These are phyloP conservation scores for Sebastes hopkinsi DNA, from an alignment of 2,797 vertebrate species.

Conservation along the genomic window DNA sequence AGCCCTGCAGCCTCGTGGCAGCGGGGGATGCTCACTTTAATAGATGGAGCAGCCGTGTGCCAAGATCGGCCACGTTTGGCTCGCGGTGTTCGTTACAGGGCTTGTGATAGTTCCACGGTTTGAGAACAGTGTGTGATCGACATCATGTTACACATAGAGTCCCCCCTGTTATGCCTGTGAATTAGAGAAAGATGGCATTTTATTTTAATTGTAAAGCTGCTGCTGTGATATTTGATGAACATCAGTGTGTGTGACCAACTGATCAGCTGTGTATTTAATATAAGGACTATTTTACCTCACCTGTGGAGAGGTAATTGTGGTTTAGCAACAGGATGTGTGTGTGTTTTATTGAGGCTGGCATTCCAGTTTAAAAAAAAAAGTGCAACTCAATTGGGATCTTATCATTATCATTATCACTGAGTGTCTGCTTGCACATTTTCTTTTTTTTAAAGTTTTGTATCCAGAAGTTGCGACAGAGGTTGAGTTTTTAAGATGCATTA, in stretches of 20 bases:
- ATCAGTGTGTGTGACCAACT: constrained; percentile 4
- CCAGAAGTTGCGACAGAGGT: background rate
- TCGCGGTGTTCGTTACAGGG: constrained; percentile 70
- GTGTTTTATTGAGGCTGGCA: constrained; percentile 31
- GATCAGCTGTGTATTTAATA: constrained; percentile 22
- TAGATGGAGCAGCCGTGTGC: constrained; percentile 54
- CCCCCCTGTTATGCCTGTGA: background rate
- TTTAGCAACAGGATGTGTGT: constrained; percentile 33
- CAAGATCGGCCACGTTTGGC: constrained; percentile 60
- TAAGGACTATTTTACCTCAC: constrained; percentile 11
- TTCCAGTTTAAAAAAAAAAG: constrained; percentile 21
- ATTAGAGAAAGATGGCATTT: constrained; percentile 41
- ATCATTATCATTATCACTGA: background rate
- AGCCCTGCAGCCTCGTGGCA: constrained; percentile 37
- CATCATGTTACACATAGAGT: constrained; percentile 52
- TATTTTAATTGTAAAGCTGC: constrained; percentile 24
- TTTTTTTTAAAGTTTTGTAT: background rate
- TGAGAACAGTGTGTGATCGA: constrained; percentile 65
- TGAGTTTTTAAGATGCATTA: constrained; percentile 18
- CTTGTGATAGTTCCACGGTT: constrained; percentile 57
- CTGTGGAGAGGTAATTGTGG: constrained; percentile 5
- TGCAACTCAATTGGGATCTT: constrained; percentile 18
- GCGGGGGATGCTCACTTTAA: constrained; percentile 56
- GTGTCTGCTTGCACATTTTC: background rate
- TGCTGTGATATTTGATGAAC: constrained; percentile 7